phyloP scores from a whole-genome alignment of 92 coral and sea anemone species.

The Actinernus sp. region DNA sequence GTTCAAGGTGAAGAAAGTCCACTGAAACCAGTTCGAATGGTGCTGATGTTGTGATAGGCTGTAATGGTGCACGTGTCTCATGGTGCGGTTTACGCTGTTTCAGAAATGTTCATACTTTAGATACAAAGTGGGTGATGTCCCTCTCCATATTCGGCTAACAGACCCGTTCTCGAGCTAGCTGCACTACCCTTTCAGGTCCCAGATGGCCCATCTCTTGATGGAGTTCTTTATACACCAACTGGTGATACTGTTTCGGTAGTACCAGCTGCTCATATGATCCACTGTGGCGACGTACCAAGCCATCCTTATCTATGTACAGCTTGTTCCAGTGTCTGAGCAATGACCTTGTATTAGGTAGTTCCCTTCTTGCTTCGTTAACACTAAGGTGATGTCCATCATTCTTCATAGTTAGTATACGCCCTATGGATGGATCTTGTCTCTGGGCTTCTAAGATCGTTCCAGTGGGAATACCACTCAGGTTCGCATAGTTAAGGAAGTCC shows the following conservation, averaged over 20 bases:
- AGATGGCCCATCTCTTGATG: slow-evolving; percentile 74
- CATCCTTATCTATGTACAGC: slow-evolving; percentile 47
- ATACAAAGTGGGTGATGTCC: slow-evolving; percentile 39
- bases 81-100: slow-evolving; percentile 16
- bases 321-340: slow-evolving; percentile 61
- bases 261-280: slow-evolving; percentile 33
- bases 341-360: slow-evolving; percentile 28
- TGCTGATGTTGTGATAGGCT: slow-evolving; percentile 13
- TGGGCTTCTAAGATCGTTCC: too few relatives aligned
- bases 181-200: slow-evolving; percentile 18
- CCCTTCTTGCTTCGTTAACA: too few relatives aligned
- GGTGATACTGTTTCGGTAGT: slow-evolving; percentile 31
- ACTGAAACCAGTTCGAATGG: slow-evolving; percentile 36
- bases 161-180: slow-evolving; percentile 53
- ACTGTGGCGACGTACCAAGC: slow-evolving; percentile 39
- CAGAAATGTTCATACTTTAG: slow-evolving; percentile 30
- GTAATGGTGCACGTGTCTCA: not conserved
- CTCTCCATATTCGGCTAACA: slow-evolving; percentile 60
- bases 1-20: slow-evolving; percentile 42
- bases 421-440: too few relatives aligned
- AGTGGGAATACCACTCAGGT: too few relatives aligned
- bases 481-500: too few relatives aligned
- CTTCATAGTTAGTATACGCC: too few relatives aligned
- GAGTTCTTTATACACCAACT: slow-evolving; percentile 25
- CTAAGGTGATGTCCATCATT: too few relatives aligned